A percentile compares a stretch with the other conserved stretches of the same genome.
These are phyloP conservation scores for Rhinolophus ferrumequinum DNA, from an alignment of 2,113 vertebrate genomes.

Conservation along the genomic window DNA sequence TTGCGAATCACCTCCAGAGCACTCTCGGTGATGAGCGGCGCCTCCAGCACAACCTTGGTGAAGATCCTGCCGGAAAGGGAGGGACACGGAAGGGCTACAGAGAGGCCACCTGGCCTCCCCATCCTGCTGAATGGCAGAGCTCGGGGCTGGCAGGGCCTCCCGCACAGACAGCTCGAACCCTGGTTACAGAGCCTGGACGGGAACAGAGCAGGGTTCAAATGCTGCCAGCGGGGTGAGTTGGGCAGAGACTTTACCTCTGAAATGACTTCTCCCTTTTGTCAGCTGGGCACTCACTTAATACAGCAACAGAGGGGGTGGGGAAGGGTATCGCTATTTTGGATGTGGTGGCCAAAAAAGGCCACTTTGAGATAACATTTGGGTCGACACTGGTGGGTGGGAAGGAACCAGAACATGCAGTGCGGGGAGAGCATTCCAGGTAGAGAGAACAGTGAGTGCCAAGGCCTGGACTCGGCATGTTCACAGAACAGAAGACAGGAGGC, in stretches of 20 bases:
- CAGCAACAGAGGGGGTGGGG: neutral
- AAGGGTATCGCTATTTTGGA: neutral
- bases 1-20: conserved; percentile 96
- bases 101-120: neutral
- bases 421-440: neutral
- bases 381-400: neutral
- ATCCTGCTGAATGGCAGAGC: neutral
- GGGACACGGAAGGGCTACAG: neutral
- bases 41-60: conserved; percentile 95
- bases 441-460: neutral
- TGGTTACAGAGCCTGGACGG: neutral
- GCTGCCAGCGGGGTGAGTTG: neutral
- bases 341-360: neutral
- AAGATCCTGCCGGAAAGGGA: conserved; percentile 87
- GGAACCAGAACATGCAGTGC: neutral
- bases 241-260: neutral
- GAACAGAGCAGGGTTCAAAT: neutral
- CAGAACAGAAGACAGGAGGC: neutral
- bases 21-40: conserved; percentile 93
- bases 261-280: neutral
- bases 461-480: accelerated
- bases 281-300: neutral
- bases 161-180: accelerated
- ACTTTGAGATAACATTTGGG: neutral
- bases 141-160: accelerated